These are phyloP conservation scores for Pseudopipra pipra DNA, from an alignment of 2,113 vertebrate genomes.

Conservation along the genomic window DNA sequence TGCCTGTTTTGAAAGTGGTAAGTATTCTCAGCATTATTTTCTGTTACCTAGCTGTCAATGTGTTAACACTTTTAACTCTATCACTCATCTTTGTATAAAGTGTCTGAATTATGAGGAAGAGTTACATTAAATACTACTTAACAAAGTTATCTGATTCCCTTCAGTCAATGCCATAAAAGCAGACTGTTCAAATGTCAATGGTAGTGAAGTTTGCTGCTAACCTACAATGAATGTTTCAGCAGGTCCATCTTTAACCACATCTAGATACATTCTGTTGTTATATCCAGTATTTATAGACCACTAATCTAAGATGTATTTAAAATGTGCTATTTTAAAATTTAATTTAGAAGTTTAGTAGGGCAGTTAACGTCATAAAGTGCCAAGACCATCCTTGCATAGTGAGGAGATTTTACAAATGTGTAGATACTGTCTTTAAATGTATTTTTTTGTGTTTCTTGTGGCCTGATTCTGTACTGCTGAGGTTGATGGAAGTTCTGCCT, in stretches of 20 bases:
- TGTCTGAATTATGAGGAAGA: background rate
- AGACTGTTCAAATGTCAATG: background rate
- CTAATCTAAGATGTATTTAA: background rate
- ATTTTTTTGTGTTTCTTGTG: background rate
- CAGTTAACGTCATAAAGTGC: background rate
- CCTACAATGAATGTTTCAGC: background rate
- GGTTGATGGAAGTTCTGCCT: background rate
- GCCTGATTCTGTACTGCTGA: background rate
- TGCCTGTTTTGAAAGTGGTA: slow-evolving; percentile 98
- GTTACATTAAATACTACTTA: background rate
- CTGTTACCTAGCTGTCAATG: background rate
- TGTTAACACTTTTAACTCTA: background rate
- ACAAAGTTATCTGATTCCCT: background rate
- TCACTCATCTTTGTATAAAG: background rate
- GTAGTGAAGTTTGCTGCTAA: background rate
- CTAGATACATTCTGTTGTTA: background rate
- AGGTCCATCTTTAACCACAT: background rate
- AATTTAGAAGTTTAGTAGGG: background rate
- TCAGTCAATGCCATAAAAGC: background rate
- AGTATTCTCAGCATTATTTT: slow-evolving; percentile 59
- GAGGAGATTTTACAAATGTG: background rate
- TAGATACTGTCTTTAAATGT: background rate
- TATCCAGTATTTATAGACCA: background rate
- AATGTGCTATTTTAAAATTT: background rate
- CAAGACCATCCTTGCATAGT: background rate